Evolutionary conservation across 2,113 vertebrate species (phyloP).

Genomic region (Gnathonemus longibarbis): DNA sequence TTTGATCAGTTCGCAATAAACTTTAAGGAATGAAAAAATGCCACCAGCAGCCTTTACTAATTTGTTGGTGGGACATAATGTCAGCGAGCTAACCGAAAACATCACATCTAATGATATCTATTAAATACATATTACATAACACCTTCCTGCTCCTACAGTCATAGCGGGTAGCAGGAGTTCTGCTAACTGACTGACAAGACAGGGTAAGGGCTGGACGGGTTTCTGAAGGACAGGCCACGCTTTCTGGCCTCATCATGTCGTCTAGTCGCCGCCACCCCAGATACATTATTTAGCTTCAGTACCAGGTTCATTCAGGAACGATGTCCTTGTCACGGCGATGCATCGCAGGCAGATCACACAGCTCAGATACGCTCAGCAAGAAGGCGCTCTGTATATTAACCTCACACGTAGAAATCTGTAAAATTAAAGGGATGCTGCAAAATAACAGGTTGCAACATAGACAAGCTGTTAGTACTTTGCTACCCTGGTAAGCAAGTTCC

Average conservation of each 20-base stretch:
- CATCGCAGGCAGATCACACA: not conserved
- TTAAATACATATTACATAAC: not conserved
- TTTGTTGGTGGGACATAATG: not conserved
- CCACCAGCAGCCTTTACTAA: not conserved
- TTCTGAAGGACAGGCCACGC: not conserved
- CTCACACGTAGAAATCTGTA: not conserved
- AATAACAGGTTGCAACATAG: conserved; percentile 27
- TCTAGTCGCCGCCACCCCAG: not conserved
- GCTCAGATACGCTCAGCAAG: not conserved
- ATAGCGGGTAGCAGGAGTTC: not conserved
- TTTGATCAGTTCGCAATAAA: not conserved
- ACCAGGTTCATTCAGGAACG: not conserved
- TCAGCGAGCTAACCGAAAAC: not conserved
- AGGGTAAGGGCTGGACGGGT: not conserved
- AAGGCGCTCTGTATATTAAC: not conserved
- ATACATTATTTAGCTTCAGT: not conserved
- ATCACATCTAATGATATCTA: not conserved
- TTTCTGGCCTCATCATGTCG: not conserved
- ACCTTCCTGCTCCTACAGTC: not conserved
- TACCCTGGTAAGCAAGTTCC: conserved; percentile 31
- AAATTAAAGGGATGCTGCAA: conserved; percentile 10
- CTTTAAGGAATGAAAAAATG: not conserved
- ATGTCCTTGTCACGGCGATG: not conserved
- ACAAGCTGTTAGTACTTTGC: conserved; percentile 33
- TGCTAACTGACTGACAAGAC: not conserved